Conservation (phyloP, 2,113 vertebrate genomes). For the Ammodytes marinus region DNA sequence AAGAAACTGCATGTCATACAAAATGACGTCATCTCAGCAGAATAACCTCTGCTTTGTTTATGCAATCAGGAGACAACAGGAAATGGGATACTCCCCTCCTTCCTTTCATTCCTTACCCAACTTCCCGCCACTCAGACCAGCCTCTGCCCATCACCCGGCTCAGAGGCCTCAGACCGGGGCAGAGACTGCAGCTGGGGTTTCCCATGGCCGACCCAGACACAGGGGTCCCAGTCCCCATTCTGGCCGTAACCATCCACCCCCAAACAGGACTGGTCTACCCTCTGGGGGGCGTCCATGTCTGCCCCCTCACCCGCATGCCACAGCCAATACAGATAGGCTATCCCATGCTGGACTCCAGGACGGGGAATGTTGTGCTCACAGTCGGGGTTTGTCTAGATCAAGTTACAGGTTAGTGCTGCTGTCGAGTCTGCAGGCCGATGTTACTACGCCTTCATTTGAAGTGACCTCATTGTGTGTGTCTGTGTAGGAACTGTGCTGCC, state of each 20-base stretch:
- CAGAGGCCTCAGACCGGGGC: constrained; percentile 80
- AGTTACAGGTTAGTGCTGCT: constrained; percentile 84
- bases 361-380: constrained; percentile 84
- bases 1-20: neutral
- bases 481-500: constrained; percentile 87
- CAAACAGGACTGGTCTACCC: constrained; percentile 86
- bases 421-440: neutral
- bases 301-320: constrained; percentile 86
- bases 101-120: constrained; percentile 88
- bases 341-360: constrained; percentile 86
- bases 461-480: neutral
- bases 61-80: constrained; percentile 74
- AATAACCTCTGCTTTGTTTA: constrained; percentile 1
- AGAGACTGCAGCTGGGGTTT: constrained; percentile 82
- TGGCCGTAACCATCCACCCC: constrained; percentile 91
- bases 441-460: neutral
- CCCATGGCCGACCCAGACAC: constrained; percentile 88
- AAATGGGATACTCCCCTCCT: constrained; percentile 85
- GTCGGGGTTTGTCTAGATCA: constrained; percentile 87
- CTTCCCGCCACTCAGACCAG: constrained; percentile 74
- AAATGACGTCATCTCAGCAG: neutral
- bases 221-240: constrained; percentile 88
- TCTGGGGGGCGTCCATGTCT: constrained; percentile 87
- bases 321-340: constrained; percentile 89
- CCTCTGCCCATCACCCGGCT: constrained; percentile 77